phyloP scores from a whole-genome alignment of 2,797 vertebrate species.

The Eidolon dupreanum region DNA sequence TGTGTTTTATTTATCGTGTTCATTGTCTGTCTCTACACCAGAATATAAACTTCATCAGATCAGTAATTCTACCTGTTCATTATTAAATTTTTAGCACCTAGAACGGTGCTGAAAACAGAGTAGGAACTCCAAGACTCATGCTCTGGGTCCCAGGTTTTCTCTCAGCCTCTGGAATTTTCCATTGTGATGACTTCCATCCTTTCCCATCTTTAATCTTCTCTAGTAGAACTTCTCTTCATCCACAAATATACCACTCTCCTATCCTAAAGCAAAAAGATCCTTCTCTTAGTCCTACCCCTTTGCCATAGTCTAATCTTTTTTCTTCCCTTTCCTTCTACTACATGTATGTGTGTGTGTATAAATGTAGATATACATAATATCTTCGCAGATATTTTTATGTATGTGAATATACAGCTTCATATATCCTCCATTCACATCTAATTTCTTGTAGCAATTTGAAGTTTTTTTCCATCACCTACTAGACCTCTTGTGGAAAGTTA shows the following conservation, averaged over 20 bases:
- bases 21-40: not conserved
- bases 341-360: not conserved
- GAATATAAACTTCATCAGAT: not conserved
- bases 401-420: not conserved
- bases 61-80: not conserved
- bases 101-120: not conserved
- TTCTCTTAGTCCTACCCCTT: not conserved
- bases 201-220: not conserved
- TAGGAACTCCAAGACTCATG: not conserved
- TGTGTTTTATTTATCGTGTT: not conserved
- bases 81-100: not conserved
- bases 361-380: not conserved
- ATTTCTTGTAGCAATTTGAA: not conserved
- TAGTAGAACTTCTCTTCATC: not conserved
- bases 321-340: not conserved
- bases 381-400: not conserved
- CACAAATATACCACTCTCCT: not conserved
- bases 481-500: not conserved
- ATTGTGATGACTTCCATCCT: not conserved
- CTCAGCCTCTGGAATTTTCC: not conserved
- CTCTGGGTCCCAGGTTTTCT: not conserved
- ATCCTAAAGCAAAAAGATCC: not conserved
- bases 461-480: not conserved
- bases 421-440: not conserved
- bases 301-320: not conserved